These are phyloP conservation scores for Macroglossus sobrinus DNA, from an alignment of 2,113 vertebrate genomes.

Conservation along the genomic window DNA sequence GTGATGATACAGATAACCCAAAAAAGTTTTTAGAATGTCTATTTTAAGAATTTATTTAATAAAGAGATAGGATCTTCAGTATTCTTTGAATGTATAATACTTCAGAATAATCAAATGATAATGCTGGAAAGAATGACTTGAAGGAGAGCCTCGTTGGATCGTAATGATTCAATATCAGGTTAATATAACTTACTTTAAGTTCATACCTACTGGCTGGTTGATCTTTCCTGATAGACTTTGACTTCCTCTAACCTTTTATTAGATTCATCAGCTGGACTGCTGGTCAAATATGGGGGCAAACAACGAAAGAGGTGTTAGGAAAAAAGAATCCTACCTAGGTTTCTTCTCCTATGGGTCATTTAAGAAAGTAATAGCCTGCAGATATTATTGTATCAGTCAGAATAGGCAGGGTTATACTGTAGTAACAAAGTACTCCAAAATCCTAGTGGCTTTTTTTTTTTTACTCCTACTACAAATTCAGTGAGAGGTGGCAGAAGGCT, in stretches of 20 bases:
- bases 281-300: not conserved
- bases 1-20: not conserved
- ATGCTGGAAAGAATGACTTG: not conserved
- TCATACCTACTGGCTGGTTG: not conserved
- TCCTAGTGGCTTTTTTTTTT: not conserved
- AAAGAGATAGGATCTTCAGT: slow-evolving; percentile 1
- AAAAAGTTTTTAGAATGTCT: not conserved
- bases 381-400: not conserved
- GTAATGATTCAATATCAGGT: not conserved
- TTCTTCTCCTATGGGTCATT: not conserved
- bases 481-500: not conserved
- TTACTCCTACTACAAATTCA: not conserved
- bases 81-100: not conserved
- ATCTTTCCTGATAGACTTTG: not conserved
- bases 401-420: not conserved
- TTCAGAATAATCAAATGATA: not conserved
- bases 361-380: not conserved
- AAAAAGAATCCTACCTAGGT: not conserved
- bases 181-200: not conserved
- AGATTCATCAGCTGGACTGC: not conserved
- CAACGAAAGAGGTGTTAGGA: not conserved
- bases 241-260: not conserved
- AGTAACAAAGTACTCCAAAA: not conserved
- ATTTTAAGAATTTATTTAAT: not conserved
- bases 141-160: not conserved